Base-by-base conservation (phyloP, 2,113 vertebrate species). In the Salvator merianae region DNA sequence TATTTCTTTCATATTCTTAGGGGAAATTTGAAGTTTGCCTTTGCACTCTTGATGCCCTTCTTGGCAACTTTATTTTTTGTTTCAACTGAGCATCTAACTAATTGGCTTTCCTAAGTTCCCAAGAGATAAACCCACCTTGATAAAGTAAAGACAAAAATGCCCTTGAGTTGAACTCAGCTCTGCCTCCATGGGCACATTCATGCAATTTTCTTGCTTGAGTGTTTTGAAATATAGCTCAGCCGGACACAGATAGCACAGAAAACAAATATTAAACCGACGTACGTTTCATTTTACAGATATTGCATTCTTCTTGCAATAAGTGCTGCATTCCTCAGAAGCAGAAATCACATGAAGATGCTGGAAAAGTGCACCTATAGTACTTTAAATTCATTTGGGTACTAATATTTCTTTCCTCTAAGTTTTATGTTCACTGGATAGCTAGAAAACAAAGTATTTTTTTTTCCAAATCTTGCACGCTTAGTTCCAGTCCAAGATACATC, bases 401-500 rank as follows among this genome's bases (percentile, higher is more conserved):
- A 77, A 18, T 24, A 22, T 72, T 38, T 62, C 34, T 18, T 59
- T 30, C n/a, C 22, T 13, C 12, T 59, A 59, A 59, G 32, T 59
- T 22, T 34, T 20, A 4, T 28, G 40, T 69, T 55, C 16, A 16
- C 30, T n/a, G 10, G 65, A 1, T 22, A 40, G 2, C 26, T 10
- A 22, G 36, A 43, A 14, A 38, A 40, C 13, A 81, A 30, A 1
- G 38, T 47, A 72, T 30, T 26, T 30, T 5, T 16, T 22, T 62
- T 32, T n/a, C 22, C 32, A 59, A 63, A 63, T 32, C 68, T 13
- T 36, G 3, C 68, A 20, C 2, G 69, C 47, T 84, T 76, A 72
- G 86, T 73, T 76, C 81, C 87, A 84, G 84, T 47, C 86, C 78
- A 72, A 84, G 72, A 62, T 68, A 81, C 81, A 83, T 86, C 73